phyloP scores from a whole-genome alignment of 2,797 vertebrate species.

The Coilia nasus region DNA sequence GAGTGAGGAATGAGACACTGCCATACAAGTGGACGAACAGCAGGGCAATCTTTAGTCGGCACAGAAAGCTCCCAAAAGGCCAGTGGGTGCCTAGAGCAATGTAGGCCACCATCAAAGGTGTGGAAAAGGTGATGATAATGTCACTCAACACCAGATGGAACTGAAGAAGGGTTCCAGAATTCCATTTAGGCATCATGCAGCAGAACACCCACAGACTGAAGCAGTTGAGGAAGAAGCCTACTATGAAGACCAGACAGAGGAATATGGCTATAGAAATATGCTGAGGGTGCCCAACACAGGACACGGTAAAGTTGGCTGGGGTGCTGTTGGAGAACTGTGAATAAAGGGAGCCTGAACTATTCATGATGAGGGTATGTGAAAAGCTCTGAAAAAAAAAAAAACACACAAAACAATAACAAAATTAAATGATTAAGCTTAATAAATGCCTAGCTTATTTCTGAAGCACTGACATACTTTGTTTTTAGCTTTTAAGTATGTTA shows the following conservation, averaged over 20 bases:
- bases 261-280: constrained; percentile 57
- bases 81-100: constrained; percentile 56
- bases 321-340: constrained; percentile 30
- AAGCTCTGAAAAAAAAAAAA: neutral
- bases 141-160: constrained; percentile 68
- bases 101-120: constrained; percentile 57
- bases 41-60: constrained; percentile 59
- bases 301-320: constrained; percentile 10
- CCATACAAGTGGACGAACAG: constrained; percentile 57
- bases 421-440: too few relatives aligned
- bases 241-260: constrained; percentile 64
- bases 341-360: neutral
- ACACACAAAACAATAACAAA: neutral
- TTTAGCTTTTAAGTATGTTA: neutral
- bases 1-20: constrained; percentile 65
- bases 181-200: constrained; percentile 63
- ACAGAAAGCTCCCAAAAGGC: constrained; percentile 64
- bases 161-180: constrained; percentile 60
- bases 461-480: neutral
- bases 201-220: constrained; percentile 67
- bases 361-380: constrained; percentile 36
- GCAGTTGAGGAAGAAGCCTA: constrained; percentile 67
- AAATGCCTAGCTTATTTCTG: neutral
- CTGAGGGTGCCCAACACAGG: constrained; percentile 42
- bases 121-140: constrained; percentile 52